Percentiles rank a stretch among this genome's conserved stretches.
Evolutionary conservation across 2,888 invertebrate species (phyloP).

Genomic region (Philonicus albiceps): DNA sequence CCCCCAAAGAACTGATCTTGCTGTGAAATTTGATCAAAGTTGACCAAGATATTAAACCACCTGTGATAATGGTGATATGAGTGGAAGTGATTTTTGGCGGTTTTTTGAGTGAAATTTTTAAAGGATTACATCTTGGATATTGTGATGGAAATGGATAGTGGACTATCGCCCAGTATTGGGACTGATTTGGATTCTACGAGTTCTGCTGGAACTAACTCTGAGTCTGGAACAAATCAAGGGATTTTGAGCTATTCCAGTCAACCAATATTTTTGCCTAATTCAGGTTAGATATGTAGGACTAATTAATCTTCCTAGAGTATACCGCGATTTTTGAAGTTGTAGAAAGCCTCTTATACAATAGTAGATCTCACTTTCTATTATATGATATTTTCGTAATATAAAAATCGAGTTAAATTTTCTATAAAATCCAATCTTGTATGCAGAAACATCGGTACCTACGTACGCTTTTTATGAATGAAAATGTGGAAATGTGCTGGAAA

Average conservation of each 20-base stretch:
- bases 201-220: constrained; percentile 61
- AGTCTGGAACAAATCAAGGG: constrained; percentile 59
- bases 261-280: constrained; percentile 59
- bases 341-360: too few relatives aligned
- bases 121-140: neutral
- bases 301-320: neutral
- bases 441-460: too few relatives aligned
- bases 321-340: too few relatives aligned
- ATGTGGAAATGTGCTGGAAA: too few relatives aligned
- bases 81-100: neutral
- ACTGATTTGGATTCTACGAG: constrained; percentile 63
- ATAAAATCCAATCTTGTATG: too few relatives aligned
- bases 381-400: too few relatives aligned
- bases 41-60: neutral
- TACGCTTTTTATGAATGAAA: too few relatives aligned
- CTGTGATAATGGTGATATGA: neutral
- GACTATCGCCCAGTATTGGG: constrained; percentile 57
- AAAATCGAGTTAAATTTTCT: too few relatives aligned
- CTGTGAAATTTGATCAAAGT: neutral
- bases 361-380: too few relatives aligned
- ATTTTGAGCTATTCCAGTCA: constrained; percentile 56
- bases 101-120: neutral
- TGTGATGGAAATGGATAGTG: constrained; percentile 55
- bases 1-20: neutral
- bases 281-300: constrained; percentile 55